Conservation (phyloP, 1,140 invertebrate species). For the Harpegnathos saltator region DNA sequence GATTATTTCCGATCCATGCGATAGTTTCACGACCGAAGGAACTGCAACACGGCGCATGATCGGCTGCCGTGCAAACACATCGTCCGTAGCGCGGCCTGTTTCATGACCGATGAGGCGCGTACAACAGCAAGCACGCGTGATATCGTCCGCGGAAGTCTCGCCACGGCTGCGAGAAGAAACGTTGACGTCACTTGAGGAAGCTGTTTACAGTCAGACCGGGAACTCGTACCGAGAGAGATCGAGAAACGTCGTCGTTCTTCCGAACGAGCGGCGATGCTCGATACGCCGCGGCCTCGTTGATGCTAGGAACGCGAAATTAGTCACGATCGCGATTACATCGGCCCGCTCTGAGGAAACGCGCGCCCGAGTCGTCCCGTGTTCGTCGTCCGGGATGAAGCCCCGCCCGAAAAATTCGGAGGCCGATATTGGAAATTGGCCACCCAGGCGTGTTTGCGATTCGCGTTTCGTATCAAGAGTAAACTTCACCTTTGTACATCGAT, state of each 20-base stretch:
- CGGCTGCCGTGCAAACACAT: conserved; percentile 67
- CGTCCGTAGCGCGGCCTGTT: conserved; percentile 50
- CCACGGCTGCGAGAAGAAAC: neutral
- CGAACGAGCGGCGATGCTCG: neutral
- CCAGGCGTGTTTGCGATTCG: neutral
- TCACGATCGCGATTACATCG: neutral
- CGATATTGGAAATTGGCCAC: conserved; percentile 40
- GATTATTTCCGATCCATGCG: conserved; percentile 59
- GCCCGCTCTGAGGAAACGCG: neutral
- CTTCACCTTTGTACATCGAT: conserved; percentile 65
- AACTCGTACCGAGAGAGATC: neutral
- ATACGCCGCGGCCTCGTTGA: neutral
- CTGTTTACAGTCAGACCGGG: neutral
- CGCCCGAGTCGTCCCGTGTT: neutral
- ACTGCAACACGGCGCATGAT: conserved; percentile 54
- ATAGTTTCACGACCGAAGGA: conserved; percentile 67
- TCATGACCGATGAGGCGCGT: conserved; percentile 54
- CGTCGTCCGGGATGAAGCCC: conserved; percentile 4
- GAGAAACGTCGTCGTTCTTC: neutral
- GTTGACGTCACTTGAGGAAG: conserved; percentile 21
- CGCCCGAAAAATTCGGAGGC: conserved; percentile 5
- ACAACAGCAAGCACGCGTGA: neutral
- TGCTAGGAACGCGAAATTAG: neutral
- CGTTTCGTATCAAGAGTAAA: conserved; percentile 34
- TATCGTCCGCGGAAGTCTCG: neutral